phyloP scores from a whole-genome alignment of 2,113 vertebrate genomes.

The Stercorarius parasiticus region DNA sequence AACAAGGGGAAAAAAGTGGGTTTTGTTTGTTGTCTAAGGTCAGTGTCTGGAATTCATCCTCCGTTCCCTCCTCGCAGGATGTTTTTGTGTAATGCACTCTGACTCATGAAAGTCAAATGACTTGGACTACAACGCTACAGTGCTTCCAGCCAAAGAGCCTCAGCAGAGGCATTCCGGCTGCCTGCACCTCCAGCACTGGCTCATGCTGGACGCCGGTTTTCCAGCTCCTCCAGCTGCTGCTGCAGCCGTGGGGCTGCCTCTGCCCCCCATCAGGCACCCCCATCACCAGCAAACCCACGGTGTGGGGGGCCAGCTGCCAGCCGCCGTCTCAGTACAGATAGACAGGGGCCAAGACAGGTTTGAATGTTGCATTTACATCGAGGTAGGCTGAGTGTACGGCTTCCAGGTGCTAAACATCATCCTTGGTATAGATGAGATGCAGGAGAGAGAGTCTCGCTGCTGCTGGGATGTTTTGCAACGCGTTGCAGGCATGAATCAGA shows the following conservation, averaged over 20 bases:
- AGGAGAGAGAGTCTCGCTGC: fast-evolving
- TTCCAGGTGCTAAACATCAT: fast-evolving
- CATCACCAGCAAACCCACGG: fast-evolving
- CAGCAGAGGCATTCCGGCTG: background rate
- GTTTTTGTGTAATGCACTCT: background rate
- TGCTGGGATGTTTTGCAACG: fast-evolving
- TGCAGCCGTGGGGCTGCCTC: fast-evolving
- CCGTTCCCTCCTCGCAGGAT: background rate
- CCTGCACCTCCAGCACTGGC: background rate
- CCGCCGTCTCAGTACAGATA: fast-evolving
- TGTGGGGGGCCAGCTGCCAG: fast-evolving
- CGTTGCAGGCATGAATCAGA: fast-evolving
- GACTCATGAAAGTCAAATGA: constrained; percentile 52
- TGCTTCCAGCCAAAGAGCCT: background rate
- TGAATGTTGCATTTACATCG: fast-evolving
- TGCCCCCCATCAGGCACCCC: background rate
- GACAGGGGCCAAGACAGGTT: fast-evolving
- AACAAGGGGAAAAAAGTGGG: background rate
- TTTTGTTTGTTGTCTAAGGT: background rate
- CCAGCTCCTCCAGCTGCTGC: background rate
- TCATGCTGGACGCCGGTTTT: fast-evolving
- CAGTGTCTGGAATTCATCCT: constrained; percentile 25
- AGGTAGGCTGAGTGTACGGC: fast-evolving
- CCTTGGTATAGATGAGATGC: fast-evolving
- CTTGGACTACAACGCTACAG: background rate